phyloP scores from a whole-genome alignment of 2,113 vertebrate genomes.

The Erpornis zantholeuca region DNA sequence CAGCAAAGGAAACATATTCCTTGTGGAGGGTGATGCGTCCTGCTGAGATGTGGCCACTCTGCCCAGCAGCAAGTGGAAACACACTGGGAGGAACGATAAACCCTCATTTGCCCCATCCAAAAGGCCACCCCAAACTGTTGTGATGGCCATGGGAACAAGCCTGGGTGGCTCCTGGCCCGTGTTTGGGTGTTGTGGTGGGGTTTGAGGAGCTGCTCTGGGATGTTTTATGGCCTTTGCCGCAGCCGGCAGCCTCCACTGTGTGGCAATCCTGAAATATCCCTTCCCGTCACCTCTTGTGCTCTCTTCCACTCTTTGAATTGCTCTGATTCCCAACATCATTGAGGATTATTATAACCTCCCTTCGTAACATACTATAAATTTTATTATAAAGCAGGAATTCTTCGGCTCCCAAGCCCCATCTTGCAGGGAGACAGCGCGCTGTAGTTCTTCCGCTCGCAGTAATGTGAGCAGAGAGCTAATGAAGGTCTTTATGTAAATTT shows the following conservation, averaged over 20 bases:
- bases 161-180: fast-evolving
- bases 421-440: slow-evolving; percentile 45
- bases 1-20: not conserved
- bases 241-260: not conserved
- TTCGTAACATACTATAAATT: slow-evolving; percentile 71
- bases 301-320: slow-evolving; percentile 57
- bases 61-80: not conserved
- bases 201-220: not conserved
- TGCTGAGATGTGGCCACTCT: not conserved
- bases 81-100: not conserved
- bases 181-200: fast-evolving
- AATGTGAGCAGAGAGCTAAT: slow-evolving; percentile 76
- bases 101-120: not conserved
- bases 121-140: slow-evolving; percentile 5
- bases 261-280: slow-evolving; percentile 65
- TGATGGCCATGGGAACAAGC: not conserved
- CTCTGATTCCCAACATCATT: slow-evolving; percentile 69
- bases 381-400: slow-evolving; percentile 72
- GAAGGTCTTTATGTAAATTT: slow-evolving; percentile 81
- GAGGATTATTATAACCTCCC: slow-evolving; percentile 74
- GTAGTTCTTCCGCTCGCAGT: slow-evolving; percentile 63
- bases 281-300: not conserved
- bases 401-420: slow-evolving; percentile 67
- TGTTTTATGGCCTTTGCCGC: slow-evolving; percentile 45
- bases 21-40: not conserved